Percentiles rank a stretch among this genome's conserved stretches.
phyloP scores from a whole-genome alignment of 2,797 vertebrate genomes.

The Diplodus puntazzo region DNA sequence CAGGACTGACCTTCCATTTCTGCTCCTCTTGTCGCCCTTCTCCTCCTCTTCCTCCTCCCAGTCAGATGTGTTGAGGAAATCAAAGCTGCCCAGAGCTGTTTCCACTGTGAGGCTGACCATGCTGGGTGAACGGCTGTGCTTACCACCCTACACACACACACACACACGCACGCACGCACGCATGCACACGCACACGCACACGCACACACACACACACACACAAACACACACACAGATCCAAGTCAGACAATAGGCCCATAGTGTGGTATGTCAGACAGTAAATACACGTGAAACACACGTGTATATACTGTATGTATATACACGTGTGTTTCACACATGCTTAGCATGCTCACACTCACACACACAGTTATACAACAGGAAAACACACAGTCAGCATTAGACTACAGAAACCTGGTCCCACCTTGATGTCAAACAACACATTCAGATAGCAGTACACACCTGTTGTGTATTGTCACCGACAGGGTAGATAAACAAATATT shows the following conservation, averaged over 20 bases:
- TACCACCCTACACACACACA: conserved; percentile 83
- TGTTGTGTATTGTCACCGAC: too few species aligned
- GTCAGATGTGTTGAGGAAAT: conserved; percentile 93
- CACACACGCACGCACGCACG: conserved; percentile 38
- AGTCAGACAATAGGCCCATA: not conserved
- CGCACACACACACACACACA: conserved; percentile 17
- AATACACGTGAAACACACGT: too few species aligned
- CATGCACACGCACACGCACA: conserved; percentile 21
- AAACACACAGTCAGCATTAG: not conserved
- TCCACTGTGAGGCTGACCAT: conserved; percentile 93
- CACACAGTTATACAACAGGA: not conserved
- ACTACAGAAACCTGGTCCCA: not conserved
- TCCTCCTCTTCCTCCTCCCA: conserved; percentile 87
- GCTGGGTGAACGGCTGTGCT: conserved; percentile 91
- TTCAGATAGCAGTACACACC: not conserved
- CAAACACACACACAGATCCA: not conserved
- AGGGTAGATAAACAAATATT: not conserved
- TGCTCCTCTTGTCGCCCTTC: conserved; percentile 49
- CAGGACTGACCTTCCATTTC: conserved; percentile 74
- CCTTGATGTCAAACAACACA: not conserved
- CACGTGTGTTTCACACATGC: not conserved
- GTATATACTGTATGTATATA: too few species aligned
- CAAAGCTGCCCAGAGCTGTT: conserved; percentile 95
- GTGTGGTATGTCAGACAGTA: not conserved
- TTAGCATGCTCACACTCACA: not conserved